A percentile compares a stretch with the other conserved stretches of the same genome.
Conservation (phyloP, 2,113 vertebrate species). For the Pimephales promelas region DNA sequence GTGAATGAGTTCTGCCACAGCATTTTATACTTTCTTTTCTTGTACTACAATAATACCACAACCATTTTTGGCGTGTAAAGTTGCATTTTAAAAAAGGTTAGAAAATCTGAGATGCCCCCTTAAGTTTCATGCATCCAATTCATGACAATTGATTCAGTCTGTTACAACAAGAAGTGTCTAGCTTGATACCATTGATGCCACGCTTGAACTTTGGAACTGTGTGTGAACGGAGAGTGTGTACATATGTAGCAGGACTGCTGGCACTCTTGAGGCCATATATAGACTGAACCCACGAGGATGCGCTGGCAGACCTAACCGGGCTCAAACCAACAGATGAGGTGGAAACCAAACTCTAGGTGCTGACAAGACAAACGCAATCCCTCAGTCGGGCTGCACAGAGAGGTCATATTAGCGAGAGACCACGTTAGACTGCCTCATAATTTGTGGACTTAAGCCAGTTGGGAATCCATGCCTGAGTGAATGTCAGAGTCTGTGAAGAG, state of each 20-base stretch:
- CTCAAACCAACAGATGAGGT: constrained; percentile 53
- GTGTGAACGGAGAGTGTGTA: constrained; percentile 20
- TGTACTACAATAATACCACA: no score
- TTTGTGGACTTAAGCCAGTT: constrained; percentile 37
- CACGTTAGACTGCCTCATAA: constrained; percentile 33
- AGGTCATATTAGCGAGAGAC: constrained; percentile 31
- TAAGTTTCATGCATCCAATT: background rate
- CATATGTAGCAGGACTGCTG: constrained; percentile 23
- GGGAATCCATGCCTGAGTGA: constrained; percentile 41
- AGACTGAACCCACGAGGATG: constrained; percentile 43
- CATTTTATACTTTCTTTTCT: no score
- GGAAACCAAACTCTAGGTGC: constrained; percentile 35
- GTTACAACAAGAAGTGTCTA: background rate
- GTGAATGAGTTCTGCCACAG: no score
- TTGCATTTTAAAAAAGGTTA: background rate
- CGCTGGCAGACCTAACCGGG: constrained; percentile 36
- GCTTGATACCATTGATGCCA: background rate
- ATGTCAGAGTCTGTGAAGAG: constrained; percentile 50
- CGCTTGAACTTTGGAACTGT: background rate
- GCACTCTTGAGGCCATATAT: constrained; percentile 35
- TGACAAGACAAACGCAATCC: background rate
- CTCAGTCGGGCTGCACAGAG: background rate
- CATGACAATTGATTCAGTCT: background rate
- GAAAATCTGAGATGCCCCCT: background rate
- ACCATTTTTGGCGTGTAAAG: background rate